These are phyloP conservation scores for Perca flavescens DNA, from an alignment of 2,113 vertebrate species.

Conservation along the genomic window DNA sequence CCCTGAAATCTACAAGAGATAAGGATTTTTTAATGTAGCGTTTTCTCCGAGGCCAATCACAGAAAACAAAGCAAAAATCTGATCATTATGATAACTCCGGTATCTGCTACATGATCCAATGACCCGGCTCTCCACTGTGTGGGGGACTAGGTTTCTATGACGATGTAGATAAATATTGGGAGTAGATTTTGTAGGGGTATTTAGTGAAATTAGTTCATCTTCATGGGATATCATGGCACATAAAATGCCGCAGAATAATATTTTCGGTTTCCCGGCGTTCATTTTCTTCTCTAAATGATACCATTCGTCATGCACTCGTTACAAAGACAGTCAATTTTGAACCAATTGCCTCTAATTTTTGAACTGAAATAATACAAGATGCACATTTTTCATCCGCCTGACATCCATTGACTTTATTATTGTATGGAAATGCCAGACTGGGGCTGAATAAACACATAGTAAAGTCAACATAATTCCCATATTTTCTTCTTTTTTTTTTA, in stretches of 20 bases:
- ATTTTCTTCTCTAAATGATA: constrained; percentile 83
- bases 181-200: constrained; percentile 70
- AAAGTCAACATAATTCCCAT: constrained; percentile 70
- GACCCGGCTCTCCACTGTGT: constrained; percentile 25
- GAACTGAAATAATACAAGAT: constrained; percentile 76
- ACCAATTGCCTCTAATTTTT: constrained; percentile 82
- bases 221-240: constrained; percentile 73
- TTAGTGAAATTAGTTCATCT: constrained; percentile 79
- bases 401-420: constrained; percentile 75
- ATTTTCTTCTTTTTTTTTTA: constrained; percentile 42
- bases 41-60: background rate
- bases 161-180: constrained; percentile 57
- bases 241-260: constrained; percentile 78
- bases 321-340: constrained; percentile 82
- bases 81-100: constrained; percentile 14
- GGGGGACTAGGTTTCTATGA: constrained; percentile 26
- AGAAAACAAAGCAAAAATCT: constrained; percentile 32
- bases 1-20: constrained; percentile 33
- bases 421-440: constrained; percentile 69
- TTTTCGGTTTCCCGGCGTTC: constrained; percentile 79
- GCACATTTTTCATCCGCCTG: constrained; percentile 78
- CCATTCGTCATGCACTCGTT: constrained; percentile 85
- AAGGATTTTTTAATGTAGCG: constrained; percentile 25
- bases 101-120: constrained; percentile 2
- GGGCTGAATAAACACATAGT: constrained; percentile 65